Percentiles rank a stretch among this genome's conserved stretches.
Conservation (phyloP, 1,140 invertebrate species). For the Gonioctena quinquepunctata region DNA sequence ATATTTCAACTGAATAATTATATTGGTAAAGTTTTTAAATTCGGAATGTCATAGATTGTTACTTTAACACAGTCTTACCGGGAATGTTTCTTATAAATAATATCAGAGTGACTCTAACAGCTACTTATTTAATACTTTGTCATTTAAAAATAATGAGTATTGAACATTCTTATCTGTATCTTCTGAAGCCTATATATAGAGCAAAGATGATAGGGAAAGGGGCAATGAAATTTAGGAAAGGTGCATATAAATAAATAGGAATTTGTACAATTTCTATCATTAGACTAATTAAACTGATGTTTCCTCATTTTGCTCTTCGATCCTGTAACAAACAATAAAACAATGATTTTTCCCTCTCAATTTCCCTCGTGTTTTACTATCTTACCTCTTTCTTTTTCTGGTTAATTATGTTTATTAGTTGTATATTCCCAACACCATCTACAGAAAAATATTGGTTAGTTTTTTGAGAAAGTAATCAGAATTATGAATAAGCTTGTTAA, state of each 20-base stretch:
- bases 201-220: not conserved
- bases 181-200: not conserved
- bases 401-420: constrained; percentile 46
- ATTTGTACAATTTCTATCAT: constrained; percentile 25
- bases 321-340: constrained; percentile 56
- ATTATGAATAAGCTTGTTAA: too few species aligned
- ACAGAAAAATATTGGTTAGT: constrained; percentile 24
- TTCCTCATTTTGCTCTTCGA: constrained; percentile 64
- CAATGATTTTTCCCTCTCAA: constrained; percentile 2
- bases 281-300: constrained; percentile 57
- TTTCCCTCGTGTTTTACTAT: too few species aligned
- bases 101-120: not conserved
- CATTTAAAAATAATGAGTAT: not conserved
- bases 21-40: constrained; percentile 20
- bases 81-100: constrained; percentile 23
- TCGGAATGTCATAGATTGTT: constrained; percentile 33
- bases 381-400: constrained; percentile 34
- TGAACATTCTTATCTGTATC: not conserved
- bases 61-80: constrained; percentile 27
- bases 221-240: not conserved
- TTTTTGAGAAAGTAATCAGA: too few species aligned
- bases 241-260: constrained; percentile 27
- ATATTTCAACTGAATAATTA: not conserved
- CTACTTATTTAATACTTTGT: not conserved
- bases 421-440: constrained; percentile 55